Conservation (phyloP, 2,888 invertebrate species). For the Psylliodes chrysocephalus region DNA sequence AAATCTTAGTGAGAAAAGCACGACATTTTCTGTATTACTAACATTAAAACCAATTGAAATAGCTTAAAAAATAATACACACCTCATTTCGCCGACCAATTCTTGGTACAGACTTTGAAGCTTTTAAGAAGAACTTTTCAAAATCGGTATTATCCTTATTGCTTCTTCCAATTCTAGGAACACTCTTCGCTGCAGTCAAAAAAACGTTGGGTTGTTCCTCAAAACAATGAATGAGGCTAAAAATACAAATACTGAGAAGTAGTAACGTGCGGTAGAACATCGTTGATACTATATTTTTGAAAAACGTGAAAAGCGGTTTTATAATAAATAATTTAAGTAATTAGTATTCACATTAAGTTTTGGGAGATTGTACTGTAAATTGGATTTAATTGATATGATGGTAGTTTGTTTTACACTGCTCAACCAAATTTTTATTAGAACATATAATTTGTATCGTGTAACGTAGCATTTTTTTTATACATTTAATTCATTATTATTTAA, state of each 20-base stretch:
- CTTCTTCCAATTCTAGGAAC: conserved; percentile 59
- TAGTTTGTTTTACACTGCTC: neutral
- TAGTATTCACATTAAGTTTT: neutral
- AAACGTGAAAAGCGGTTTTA: neutral
- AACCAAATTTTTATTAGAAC: neutral
- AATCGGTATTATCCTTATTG: conserved; percentile 58
- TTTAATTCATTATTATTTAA: too few relatives aligned
- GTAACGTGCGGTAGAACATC: conserved; percentile 22
- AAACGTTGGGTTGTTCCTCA: conserved; percentile 45
- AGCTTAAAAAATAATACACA: too few relatives aligned
- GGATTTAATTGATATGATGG: neutral
- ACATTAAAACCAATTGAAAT: too few relatives aligned
- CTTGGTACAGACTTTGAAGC: conserved; percentile 66
- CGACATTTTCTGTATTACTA: too few relatives aligned
- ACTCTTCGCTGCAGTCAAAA: conserved; percentile 61
- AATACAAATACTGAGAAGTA: conserved; percentile 16
- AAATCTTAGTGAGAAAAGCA: too few relatives aligned
- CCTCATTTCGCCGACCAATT: conserved; percentile 62
- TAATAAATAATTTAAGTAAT: neutral
- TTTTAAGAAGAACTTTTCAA: conserved; percentile 65
- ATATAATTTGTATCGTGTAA: too few relatives aligned
- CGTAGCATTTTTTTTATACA: too few relatives aligned
- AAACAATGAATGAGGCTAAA: conserved; percentile 14
- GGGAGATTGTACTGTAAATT: neutral
- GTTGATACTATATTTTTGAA: neutral